These are phyloP conservation scores for Diorhabda sublineata DNA, from an alignment of 1,140 invertebrate species.

Conservation along the genomic window DNA sequence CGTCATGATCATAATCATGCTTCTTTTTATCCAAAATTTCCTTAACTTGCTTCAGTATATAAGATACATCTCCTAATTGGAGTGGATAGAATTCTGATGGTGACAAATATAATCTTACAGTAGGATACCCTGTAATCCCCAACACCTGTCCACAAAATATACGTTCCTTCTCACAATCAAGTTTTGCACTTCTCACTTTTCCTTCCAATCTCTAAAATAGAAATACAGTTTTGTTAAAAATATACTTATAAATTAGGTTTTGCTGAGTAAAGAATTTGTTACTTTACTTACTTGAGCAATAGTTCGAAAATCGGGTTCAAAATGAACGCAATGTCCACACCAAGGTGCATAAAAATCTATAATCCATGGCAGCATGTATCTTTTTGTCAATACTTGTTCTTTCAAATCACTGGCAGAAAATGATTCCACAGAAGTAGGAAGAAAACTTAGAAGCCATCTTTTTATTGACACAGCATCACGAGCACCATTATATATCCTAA, in stretches of 20 bases:
- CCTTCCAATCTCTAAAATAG: slow-evolving; percentile 54
- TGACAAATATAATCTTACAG: slow-evolving; percentile 49
- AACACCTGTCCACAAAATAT: slow-evolving; percentile 62
- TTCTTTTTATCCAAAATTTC: slow-evolving; percentile 26
- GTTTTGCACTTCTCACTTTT: slow-evolving; percentile 69
- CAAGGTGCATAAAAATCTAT: slow-evolving; percentile 74
- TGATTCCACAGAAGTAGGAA: slow-evolving; percentile 53
- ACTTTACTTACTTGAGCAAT: slow-evolving; percentile 56
- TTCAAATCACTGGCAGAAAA: slow-evolving; percentile 46
- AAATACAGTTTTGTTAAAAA: background rate
- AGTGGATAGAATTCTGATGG: slow-evolving; percentile 35
- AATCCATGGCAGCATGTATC: slow-evolving; percentile 54
- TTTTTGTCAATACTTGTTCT: slow-evolving; percentile 46
- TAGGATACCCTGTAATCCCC: slow-evolving; percentile 66
- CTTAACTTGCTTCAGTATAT: slow-evolving; percentile 37
- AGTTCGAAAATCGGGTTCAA: slow-evolving; percentile 66
- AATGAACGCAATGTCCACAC: slow-evolving; percentile 68
- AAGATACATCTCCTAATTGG: slow-evolving; percentile 27
- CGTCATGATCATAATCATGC: slow-evolving; percentile 34
- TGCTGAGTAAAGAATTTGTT: too few relatives aligned
- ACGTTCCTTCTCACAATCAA: slow-evolving; percentile 78
- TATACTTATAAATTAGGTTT: too few relatives aligned
- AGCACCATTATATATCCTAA: slow-evolving; percentile 58
- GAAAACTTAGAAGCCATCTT: slow-evolving; percentile 58
- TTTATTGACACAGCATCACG: slow-evolving; percentile 57